Evolutionary conservation across 1,140 invertebrate species (phyloP).

Genomic region (Diabrotica virgifera): DNA sequence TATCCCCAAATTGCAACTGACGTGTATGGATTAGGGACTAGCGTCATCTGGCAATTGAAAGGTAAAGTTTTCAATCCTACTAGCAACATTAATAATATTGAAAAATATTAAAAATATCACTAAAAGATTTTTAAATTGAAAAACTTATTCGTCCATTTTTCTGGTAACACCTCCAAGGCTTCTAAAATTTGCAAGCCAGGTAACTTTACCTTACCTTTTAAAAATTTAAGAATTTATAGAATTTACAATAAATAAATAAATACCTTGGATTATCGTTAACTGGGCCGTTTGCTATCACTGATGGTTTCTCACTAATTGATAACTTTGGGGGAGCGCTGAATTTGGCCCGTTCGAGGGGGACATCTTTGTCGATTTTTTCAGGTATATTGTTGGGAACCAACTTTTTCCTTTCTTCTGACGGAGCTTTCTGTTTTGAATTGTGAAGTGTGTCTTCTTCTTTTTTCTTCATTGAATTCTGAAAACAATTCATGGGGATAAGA

Average conservation of each 20-base stretch:
- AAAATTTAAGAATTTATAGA: too few species aligned
- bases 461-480: background rate
- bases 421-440: background rate
- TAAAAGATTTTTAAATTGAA: too few species aligned
- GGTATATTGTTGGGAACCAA: conserved; percentile 22
- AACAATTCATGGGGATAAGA: background rate
- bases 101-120: too few species aligned
- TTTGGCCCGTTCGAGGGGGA: conserved; percentile 16
- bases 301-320: conserved; percentile 13
- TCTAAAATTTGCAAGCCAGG: too few species aligned
- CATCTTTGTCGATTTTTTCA: conserved; percentile 23
- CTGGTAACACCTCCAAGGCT: too few species aligned
- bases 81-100: too few species aligned
- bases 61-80: too few species aligned
- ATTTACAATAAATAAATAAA: background rate
- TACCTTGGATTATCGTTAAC: conserved; percentile 13
- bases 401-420: conserved; percentile 21
- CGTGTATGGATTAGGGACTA: too few species aligned
- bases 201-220: too few species aligned
- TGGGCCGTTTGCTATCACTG: conserved; percentile 10
- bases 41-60: too few species aligned
- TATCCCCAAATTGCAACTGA: too few species aligned
- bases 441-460: background rate
- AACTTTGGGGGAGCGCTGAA: conserved; percentile 23
- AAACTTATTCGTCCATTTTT: too few species aligned